These are phyloP conservation scores for Hippocampus comes DNA, from an alignment of 2,113 vertebrate species.

Conservation along the genomic window DNA sequence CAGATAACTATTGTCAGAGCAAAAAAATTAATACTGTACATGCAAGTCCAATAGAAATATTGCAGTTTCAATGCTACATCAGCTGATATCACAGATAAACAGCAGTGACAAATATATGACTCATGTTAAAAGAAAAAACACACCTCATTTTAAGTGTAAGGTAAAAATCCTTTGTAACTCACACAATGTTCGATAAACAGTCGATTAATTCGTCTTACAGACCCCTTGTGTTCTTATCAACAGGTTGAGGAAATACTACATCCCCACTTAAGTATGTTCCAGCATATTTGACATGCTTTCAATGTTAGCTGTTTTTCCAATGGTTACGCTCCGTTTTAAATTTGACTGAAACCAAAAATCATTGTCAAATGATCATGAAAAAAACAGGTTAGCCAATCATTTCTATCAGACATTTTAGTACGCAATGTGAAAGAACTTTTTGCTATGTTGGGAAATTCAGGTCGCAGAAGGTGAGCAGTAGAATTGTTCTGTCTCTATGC, in stretches of 20 bases:
- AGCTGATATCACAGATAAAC: conserved; percentile 48
- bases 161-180: conserved; percentile 34
- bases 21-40: conserved; percentile 6
- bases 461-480: background rate
- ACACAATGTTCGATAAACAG: conserved; percentile 47
- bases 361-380: background rate
- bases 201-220: conserved; percentile 22
- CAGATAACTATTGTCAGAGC: background rate
- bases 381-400: too few species aligned
- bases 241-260: background rate
- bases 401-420: background rate
- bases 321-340: background rate
- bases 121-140: conserved; percentile 53
- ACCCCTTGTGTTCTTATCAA: conserved; percentile 6
- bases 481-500: background rate
- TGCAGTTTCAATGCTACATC: conserved; percentile 47
- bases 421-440: background rate
- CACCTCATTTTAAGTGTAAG: conserved; percentile 39
- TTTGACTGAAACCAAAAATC: background rate
- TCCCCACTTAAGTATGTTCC: background rate
- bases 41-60: conserved; percentile 21
- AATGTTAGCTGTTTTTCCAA: background rate
- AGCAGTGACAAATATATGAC: conserved; percentile 58
- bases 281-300: background rate
- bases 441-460: background rate